Conservation (phyloP, 2,797 vertebrate genomes). For the Ctenopoma kingsleyae region DNA sequence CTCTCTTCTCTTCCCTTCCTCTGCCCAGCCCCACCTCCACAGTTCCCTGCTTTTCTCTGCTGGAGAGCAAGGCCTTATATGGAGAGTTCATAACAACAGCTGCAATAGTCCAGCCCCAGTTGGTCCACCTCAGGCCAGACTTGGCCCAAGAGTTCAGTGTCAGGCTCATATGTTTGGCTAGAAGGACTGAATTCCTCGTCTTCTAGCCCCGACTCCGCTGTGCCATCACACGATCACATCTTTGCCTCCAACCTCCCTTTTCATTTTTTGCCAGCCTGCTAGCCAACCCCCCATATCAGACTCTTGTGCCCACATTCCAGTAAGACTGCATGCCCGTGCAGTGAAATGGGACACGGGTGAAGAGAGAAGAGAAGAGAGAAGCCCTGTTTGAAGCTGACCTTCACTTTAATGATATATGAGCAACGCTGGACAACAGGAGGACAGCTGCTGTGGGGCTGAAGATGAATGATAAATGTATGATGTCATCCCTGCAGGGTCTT, state of each 20-base stretch:
- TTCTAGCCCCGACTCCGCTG: conserved; percentile 56
- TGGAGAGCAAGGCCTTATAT: conserved; percentile 76
- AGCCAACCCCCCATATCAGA: conserved; percentile 53
- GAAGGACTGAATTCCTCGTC: conserved; percentile 70
- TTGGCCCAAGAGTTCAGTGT: conserved; percentile 63
- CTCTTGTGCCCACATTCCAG: conserved; percentile 80
- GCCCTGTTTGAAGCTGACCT: conserved; percentile 84
- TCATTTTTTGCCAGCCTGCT: conserved; percentile 56
- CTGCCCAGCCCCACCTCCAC: conserved; percentile 21
- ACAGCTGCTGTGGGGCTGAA: conserved; percentile 74
- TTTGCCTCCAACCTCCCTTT: conserved; percentile 59
- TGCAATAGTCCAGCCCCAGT: conserved; percentile 69
- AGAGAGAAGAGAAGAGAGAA: conserved; percentile 77
- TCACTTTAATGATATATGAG: conserved; percentile 84
- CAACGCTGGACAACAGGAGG: conserved; percentile 63
- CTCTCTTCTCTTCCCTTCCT: conserved; percentile 46
- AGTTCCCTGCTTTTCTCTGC: conserved; percentile 56
- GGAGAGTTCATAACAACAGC: conserved; percentile 81
- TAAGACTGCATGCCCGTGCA: conserved; percentile 74
- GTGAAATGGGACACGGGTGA: conserved; percentile 83
- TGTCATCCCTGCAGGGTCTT: conserved; percentile 67
- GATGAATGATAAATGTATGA: conserved; percentile 72
- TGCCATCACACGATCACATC: conserved; percentile 73
- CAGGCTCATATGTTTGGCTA: conserved; percentile 72
- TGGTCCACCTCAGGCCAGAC: conserved; percentile 63